These are phyloP conservation scores for Harlomillsia oculata DNA, from an alignment of 1,140 invertebrate genomes.

Conservation along the genomic window DNA sequence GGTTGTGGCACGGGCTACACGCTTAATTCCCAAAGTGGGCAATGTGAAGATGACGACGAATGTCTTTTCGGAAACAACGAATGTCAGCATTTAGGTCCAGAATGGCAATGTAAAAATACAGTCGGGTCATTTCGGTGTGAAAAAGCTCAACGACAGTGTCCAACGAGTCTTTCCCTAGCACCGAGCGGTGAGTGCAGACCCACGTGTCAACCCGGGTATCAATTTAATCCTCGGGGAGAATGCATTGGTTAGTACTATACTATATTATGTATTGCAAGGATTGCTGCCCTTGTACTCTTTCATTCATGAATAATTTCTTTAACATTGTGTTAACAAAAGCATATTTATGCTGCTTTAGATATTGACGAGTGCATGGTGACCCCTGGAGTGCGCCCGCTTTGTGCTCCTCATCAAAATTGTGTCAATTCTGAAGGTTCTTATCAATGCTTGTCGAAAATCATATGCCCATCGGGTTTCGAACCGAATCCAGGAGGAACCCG, in stretches of 20 bases:
- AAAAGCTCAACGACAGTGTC: slow-evolving; percentile 45
- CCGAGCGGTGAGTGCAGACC: slow-evolving; percentile 35
- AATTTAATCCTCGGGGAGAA: slow-evolving; percentile 41
- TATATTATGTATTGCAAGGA: not conserved
- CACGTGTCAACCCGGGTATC: slow-evolving; percentile 45
- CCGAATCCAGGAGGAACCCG: slow-evolving; percentile 23
- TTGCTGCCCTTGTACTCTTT: not conserved
- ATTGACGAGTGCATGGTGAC: slow-evolving; percentile 47
- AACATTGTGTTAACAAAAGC: not conserved
- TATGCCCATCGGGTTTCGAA: slow-evolving; percentile 32
- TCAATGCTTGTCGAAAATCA: slow-evolving; percentile 40
- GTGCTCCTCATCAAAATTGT: slow-evolving; percentile 42
- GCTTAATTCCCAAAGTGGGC: slow-evolving; percentile 70
- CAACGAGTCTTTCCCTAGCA: slow-evolving; percentile 38
- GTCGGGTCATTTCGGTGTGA: slow-evolving; percentile 68
- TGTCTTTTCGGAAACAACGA: slow-evolving; percentile 70
- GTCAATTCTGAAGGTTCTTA: slow-evolving; percentile 50
- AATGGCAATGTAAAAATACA: slow-evolving; percentile 76
- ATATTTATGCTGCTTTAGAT: slow-evolving; percentile 37
- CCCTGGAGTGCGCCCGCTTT: slow-evolving; percentile 35
- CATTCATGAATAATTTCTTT: not conserved
- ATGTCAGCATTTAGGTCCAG: slow-evolving; percentile 53
- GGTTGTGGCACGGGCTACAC: slow-evolving; percentile 95
- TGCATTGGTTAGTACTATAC: slow-evolving; percentile 44
- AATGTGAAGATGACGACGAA: slow-evolving; percentile 91